A percentile compares a stretch with the other conserved stretches of the same genome.
Evolutionary conservation across 2,797 vertebrate species (phyloP).

Genomic region (Thripadectes ignobilis): DNA sequence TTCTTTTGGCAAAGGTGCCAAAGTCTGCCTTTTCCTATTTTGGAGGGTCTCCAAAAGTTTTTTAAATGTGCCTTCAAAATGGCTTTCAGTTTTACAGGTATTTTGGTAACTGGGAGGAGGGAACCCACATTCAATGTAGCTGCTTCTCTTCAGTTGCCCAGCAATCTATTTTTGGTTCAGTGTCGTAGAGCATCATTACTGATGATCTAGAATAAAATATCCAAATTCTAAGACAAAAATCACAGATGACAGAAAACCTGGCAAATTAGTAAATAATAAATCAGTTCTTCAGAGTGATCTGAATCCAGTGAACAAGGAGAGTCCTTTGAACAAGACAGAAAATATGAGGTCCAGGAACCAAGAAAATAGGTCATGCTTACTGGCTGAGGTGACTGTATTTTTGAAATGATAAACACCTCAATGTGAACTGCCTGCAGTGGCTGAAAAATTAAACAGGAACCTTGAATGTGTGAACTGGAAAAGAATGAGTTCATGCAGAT

Average conservation of each 20-base stretch:
- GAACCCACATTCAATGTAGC: background rate
- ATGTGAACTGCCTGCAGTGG: background rate
- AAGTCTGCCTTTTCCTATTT: background rate
- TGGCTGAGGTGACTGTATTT: slow-evolving; percentile 31
- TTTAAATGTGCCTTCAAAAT: background rate
- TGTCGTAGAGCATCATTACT: background rate
- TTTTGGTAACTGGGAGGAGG: background rate
- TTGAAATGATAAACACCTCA: slow-evolving; percentile 43
- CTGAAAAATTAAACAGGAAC: slow-evolving; percentile 32
- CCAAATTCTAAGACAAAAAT: background rate
- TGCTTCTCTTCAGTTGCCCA: background rate
- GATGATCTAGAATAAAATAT: background rate
- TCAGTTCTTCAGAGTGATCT: background rate
- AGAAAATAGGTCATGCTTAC: slow-evolving; percentile 50
- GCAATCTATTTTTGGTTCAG: slow-evolving; percentile 19
- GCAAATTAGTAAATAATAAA: slow-evolving; percentile 17
- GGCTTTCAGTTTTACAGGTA: background rate
- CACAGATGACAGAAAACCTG: background rate
- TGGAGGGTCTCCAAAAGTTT: background rate
- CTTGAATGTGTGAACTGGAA: background rate
- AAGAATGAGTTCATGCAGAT: background rate
- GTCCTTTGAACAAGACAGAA: background rate
- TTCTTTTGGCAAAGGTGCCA: background rate
- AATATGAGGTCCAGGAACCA: slow-evolving; percentile 12
- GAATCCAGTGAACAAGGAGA: background rate